phyloP scores from a whole-genome alignment of 23 tunicate genomes.

The Ciona savignyi region DNA sequence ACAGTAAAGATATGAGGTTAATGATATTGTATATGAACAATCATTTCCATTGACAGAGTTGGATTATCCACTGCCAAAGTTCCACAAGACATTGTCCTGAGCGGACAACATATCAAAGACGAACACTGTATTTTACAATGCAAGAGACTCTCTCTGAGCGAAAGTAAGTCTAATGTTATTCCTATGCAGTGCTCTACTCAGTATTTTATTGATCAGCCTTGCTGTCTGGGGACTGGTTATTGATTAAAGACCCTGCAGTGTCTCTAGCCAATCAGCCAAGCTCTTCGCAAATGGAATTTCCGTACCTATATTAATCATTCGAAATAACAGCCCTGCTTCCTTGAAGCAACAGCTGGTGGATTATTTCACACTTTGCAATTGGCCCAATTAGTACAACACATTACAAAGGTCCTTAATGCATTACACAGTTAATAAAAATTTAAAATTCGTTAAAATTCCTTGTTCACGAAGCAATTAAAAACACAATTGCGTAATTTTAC shows the following conservation, averaged over 20 bases:
- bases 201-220: not conserved
- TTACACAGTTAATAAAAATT: no score
- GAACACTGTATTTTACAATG: constrained; percentile 90
- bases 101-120: constrained; percentile 67
- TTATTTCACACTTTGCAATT: not conserved
- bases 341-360: not conserved
- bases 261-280: not conserved
- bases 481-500: no score
- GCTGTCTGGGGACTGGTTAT: not conserved
- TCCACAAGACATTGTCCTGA: constrained; percentile 85
- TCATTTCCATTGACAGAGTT: constrained; percentile 34
- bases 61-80: constrained; percentile 65
- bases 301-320: not conserved
- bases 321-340: not conserved
- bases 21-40: not conserved
- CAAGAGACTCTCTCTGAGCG: constrained; percentile 20
- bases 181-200: not conserved
- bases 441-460: no score
- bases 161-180: constrained; percentile 3
- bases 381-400: no score
- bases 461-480: no score
- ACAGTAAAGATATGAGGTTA: no score
- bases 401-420: no score
- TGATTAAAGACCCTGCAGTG: not conserved
- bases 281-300: not conserved